Evolutionary conservation across 2,113 vertebrate genomes (phyloP).

Genomic region (Platysteira castanea): DNA sequence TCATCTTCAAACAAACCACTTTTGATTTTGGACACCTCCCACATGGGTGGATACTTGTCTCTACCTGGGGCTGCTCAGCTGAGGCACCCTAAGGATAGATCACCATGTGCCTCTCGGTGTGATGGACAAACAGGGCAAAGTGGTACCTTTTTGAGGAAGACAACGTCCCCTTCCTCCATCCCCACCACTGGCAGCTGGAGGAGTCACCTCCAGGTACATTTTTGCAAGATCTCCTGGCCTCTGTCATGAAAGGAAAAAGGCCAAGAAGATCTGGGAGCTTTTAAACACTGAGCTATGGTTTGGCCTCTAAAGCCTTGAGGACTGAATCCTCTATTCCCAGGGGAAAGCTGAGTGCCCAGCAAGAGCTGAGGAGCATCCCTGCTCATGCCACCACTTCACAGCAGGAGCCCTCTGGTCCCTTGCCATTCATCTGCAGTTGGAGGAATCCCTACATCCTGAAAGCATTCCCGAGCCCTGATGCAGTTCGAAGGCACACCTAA

Average conservation of each 20-base stretch:
- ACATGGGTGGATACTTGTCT: not conserved
- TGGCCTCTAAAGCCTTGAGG: not conserved
- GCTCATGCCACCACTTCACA: not conserved
- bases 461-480: not conserved
- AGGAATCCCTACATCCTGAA: not conserved
- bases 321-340: not conserved
- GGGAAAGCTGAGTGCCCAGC: not conserved
- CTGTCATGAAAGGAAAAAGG: not conserved
- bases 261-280: not conserved
- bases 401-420: not conserved
- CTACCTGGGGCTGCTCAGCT: not conserved
- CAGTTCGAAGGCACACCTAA: not conserved
- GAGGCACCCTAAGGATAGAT: not conserved
- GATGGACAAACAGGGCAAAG: not conserved
- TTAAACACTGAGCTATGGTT: not conserved
- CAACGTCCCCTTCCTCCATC: not conserved
- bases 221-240: not conserved
- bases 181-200: not conserved
- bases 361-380: not conserved
- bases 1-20: not conserved
- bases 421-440: not conserved
- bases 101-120: fast-evolving
- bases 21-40: not conserved
- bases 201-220: not conserved
- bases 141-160: not conserved